These are phyloP conservation scores for Antennarius striatus DNA, from an alignment of 2,113 vertebrate species.

Conservation along the genomic window DNA sequence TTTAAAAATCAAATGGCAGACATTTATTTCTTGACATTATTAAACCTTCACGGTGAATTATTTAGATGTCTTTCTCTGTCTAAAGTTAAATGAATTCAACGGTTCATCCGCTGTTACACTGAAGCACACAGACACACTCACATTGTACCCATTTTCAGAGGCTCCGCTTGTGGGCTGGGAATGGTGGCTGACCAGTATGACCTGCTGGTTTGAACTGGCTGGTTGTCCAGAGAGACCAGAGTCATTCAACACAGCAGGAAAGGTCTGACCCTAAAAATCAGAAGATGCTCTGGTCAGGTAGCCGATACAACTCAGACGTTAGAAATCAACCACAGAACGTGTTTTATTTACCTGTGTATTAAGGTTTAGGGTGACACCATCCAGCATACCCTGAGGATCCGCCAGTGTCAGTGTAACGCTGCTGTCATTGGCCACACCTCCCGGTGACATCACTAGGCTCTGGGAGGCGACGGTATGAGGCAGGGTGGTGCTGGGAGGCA, in stretches of 20 bases:
- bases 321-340: too few relatives aligned
- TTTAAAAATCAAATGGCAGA: too few relatives aligned
- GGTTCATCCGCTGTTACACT: too few relatives aligned
- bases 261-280: conserved; percentile 84
- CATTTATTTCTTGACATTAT: too few relatives aligned
- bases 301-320: neutral
- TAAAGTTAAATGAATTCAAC: too few relatives aligned
- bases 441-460: conserved; percentile 92
- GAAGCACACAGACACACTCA: conserved; percentile 33
- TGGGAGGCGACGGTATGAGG: conserved; percentile 85
- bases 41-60: too few relatives aligned
- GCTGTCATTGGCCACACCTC: conserved; percentile 85
- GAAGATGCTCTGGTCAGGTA: neutral
- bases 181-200: conserved; percentile 91
- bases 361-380: conserved; percentile 93
- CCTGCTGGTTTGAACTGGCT: conserved; percentile 82
- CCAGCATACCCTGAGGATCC: conserved; percentile 93
- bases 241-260: conserved; percentile 88
- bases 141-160: conserved; percentile 66
- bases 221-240: conserved; percentile 81
- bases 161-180: conserved; percentile 71
- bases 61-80: too few relatives aligned
- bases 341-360: conserved; percentile 85
- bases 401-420: conserved; percentile 94
- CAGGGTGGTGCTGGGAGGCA: conserved; percentile 82